Base-by-base conservation (phyloP, 2,113 vertebrate genomes). In the Macquaria ambigua region DNA sequence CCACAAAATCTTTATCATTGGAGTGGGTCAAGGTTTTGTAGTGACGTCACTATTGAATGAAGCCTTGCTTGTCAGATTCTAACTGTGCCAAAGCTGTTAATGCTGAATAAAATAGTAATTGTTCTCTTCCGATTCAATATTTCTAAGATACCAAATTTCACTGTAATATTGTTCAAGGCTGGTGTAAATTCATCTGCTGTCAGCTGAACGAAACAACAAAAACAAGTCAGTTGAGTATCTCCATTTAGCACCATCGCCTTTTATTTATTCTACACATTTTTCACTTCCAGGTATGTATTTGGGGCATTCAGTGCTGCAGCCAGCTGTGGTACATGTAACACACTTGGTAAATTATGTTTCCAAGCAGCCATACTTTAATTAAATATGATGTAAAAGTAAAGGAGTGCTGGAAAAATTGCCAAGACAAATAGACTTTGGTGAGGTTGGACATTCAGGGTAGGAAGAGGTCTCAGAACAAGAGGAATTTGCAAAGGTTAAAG, bases 1-100 rank as follows among this genome's bases (percentile, higher is more conserved):
- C 23, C 34, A 55, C 50, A 69, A 62, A 61, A 48, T 55, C 50
- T 77, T 63, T 48, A 16, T 76, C 31, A 28, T 12, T 61, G 21
- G 41, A 74, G 46, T 55, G 31, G 34, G 48, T 66, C 0, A 11
- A 79, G 67, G 79, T 64, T 85, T 76, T 58, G 39, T 31, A 61
- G 70, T 81, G 58, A 81, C 75, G 53, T 83, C 64, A 21, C 15
- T 39, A 12, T 6, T 67, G 72, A 82, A 69, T 79, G 48, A 64
- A 79, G 16, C 18, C 23, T 4, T 41, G 12, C 39, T 37, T 78
- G 4, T 74, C 15, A 37, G 20, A 63, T 46, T 81, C 43, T 41
- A 39, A 82, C 5, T 21, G 63, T 5, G 5, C 23, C 16, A 61
- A 56, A 72, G 53, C 25, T 18, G 16, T 15, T 48, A 6, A 82